These are phyloP conservation scores for Crotophaga sulcirostris DNA, from an alignment of 2,113 vertebrate genomes.

Conservation along the genomic window DNA sequence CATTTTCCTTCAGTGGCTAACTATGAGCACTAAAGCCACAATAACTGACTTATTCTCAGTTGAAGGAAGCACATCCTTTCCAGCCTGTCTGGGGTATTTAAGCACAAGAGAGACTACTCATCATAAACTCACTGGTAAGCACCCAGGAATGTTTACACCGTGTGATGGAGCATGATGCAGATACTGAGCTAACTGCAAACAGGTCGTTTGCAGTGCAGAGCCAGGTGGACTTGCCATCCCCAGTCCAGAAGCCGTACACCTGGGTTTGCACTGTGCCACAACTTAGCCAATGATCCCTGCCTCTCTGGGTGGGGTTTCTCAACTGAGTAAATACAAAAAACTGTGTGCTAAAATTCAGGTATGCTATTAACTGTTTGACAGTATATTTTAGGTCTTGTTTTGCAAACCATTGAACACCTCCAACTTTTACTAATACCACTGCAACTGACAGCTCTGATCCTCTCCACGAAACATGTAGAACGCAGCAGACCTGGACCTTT, in stretches of 20 bases:
- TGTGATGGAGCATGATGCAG: background rate
- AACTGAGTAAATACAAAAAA: background rate
- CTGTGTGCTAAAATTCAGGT: background rate
- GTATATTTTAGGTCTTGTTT: background rate
- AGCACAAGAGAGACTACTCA: background rate
- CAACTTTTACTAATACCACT: background rate
- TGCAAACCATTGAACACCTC: background rate
- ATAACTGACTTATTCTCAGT: background rate
- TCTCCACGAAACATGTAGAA: background rate
- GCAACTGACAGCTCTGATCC: background rate
- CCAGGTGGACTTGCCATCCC: background rate
- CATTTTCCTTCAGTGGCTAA: constrained; percentile 36
- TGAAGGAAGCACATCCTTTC: background rate
- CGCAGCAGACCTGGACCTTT: background rate
- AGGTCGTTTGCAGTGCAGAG: background rate
- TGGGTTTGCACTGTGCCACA: background rate
- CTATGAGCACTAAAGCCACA: background rate
- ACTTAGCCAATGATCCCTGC: background rate
- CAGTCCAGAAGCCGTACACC: background rate
- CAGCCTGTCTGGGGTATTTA: background rate
- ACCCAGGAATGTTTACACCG: background rate
- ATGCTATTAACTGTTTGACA: background rate
- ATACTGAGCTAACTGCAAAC: background rate
- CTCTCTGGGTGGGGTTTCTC: background rate
- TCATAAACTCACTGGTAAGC: background rate